Evolutionary conservation across 2,888 invertebrate genomes (phyloP).

Genomic region (Eupithecia abbreviata): DNA sequence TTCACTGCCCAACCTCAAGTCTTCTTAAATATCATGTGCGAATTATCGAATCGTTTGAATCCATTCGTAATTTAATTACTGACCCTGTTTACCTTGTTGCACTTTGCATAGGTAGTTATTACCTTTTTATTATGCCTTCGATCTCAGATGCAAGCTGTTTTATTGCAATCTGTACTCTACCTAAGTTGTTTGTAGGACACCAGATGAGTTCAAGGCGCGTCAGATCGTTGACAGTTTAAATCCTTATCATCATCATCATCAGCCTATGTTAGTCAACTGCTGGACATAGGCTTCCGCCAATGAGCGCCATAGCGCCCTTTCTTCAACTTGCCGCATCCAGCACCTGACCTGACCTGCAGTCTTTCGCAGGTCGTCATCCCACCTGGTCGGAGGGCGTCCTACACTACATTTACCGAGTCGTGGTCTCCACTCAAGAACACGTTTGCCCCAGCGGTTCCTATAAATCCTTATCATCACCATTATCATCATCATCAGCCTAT

Average conservation of each 20-base stretch:
- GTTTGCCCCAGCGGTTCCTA: no score
- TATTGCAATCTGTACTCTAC: slow-evolving; percentile 2
- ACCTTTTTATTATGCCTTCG: background rate
- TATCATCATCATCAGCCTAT: no score
- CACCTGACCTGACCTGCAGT: no score
- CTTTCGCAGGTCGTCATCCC: no score
- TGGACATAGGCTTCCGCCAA: no score
- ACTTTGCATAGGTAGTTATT: slow-evolving; percentile 3
- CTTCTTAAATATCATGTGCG: background rate
- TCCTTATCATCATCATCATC: background rate
- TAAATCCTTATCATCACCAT: no score
- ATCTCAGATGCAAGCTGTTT: slow-evolving; percentile 13
- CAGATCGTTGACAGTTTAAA: background rate
- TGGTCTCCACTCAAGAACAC: no score
- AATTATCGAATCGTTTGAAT: background rate
- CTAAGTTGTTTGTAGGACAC: background rate
- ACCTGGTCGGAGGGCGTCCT: no score
- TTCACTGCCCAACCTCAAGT: background rate
- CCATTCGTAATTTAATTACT: background rate
- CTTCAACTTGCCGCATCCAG: no score
- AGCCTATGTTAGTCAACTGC: no score
- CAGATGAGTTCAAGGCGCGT: slow-evolving; percentile 10
- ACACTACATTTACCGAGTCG: no score
- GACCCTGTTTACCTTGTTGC: slow-evolving; percentile 11
- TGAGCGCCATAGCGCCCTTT: no score